Percentiles rank a stretch among this genome's conserved stretches.
Evolutionary conservation across 2,113 vertebrate genomes (phyloP).

Genomic region (Cyprinodon brontotheroides): DNA sequence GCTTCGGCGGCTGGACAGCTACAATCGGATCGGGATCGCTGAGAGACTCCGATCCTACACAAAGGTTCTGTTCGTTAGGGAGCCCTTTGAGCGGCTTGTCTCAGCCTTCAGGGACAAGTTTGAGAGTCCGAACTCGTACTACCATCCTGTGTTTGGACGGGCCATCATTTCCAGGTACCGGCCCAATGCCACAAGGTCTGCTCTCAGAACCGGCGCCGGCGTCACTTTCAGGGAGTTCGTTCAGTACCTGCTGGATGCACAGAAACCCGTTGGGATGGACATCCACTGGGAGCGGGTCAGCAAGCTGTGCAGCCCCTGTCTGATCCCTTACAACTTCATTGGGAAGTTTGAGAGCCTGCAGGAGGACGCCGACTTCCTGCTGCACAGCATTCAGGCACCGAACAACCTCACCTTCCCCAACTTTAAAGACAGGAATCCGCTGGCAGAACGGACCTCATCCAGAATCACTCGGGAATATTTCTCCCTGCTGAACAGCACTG

Average conservation of each 20-base stretch:
- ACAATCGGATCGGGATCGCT: slow-evolving; percentile 79
- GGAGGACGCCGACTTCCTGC: slow-evolving; percentile 88
- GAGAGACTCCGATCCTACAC: slow-evolving; percentile 87
- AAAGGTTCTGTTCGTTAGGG: slow-evolving; percentile 91
- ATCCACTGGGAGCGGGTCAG: slow-evolving; percentile 93
- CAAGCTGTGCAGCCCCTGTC: slow-evolving; percentile 90
- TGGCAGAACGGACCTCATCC: slow-evolving; percentile 87
- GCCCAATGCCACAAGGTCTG: slow-evolving; percentile 83
- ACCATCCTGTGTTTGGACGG: slow-evolving; percentile 91
- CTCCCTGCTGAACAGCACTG: slow-evolving; percentile 83
- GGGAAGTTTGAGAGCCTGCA: slow-evolving; percentile 92
- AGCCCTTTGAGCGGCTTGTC: slow-evolving; percentile 92
- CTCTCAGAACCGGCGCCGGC: slow-evolving; percentile 85
- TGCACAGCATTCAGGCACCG: slow-evolving; percentile 83
- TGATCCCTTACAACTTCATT: slow-evolving; percentile 90
- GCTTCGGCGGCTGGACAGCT: slow-evolving; percentile 84
- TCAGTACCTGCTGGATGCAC: slow-evolving; percentile 90
- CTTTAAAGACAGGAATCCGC: slow-evolving; percentile 90
- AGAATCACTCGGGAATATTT: slow-evolving; percentile 87
- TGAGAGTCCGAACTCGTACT: slow-evolving; percentile 93
- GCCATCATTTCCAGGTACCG: slow-evolving; percentile 92
- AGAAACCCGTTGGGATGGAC: slow-evolving; percentile 91
- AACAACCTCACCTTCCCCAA: slow-evolving; percentile 88
- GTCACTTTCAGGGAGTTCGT: slow-evolving; percentile 93
- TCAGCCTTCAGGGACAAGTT: slow-evolving; percentile 95